Conservation (phyloP, 2,113 vertebrate species). For the Arenaria interpres region DNA sequence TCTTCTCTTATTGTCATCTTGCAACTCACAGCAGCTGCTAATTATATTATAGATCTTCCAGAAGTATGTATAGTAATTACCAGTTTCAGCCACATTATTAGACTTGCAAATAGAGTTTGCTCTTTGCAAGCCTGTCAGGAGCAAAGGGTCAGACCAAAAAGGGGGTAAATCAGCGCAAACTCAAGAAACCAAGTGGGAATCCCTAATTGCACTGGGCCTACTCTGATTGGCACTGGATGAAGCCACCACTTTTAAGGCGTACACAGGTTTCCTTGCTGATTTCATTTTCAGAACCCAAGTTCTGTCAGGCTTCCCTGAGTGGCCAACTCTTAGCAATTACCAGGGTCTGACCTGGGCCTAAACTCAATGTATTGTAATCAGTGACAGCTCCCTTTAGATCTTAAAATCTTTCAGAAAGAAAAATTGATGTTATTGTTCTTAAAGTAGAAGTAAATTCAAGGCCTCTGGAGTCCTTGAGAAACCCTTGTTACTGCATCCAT, state of each 20-base stretch:
- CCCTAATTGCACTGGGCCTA: not conserved
- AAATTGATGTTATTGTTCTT: not conserved
- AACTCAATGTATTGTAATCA: not conserved
- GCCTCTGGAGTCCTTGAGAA: not conserved
- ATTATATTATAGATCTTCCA: constrained; percentile 73
- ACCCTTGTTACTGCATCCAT: not conserved
- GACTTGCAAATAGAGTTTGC: constrained; percentile 58
- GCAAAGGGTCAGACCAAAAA: not conserved
- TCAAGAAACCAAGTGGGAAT: not conserved
- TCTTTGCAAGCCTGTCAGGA: not conserved
- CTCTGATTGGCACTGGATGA: not conserved
- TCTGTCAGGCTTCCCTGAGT: not conserved
- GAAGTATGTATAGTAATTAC: constrained; percentile 43
- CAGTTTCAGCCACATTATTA: constrained; percentile 65
- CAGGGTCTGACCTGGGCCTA: not conserved
- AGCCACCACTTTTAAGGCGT: not conserved
- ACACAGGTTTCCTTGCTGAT: not conserved
- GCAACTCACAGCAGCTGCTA: constrained; percentile 67
- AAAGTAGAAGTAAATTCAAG: not conserved
- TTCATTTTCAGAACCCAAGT: not conserved
- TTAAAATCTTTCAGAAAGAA: not conserved
- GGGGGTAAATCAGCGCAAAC: not conserved
- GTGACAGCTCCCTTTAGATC: not conserved
- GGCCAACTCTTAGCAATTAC: not conserved
- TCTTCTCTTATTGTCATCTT: constrained; percentile 72